A percentile compares a stretch with the other conserved stretches of the same genome.
Evolutionary conservation across 2,797 vertebrate species (phyloP).

Genomic region (Melanotaenia trifasciata): DNA sequence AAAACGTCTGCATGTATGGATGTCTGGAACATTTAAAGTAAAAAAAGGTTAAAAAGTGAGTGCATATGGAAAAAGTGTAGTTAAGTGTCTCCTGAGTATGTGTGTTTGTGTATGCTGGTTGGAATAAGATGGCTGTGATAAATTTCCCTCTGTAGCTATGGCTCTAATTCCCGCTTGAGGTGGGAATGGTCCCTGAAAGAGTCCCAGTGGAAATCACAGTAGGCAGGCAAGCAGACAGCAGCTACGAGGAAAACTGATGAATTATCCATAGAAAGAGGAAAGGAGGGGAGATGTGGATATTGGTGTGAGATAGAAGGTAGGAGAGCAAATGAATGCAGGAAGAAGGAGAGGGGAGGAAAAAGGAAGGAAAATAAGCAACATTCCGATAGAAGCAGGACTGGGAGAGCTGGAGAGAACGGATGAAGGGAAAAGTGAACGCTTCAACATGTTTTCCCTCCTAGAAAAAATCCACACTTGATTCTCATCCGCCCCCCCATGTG

Average conservation of each 20-base stretch:
- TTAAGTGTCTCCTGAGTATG: constrained; percentile 15
- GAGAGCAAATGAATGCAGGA: constrained; percentile 25
- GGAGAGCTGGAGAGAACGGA: constrained; percentile 5
- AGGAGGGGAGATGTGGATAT: neutral
- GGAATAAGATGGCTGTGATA: constrained; percentile 78
- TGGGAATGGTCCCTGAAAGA: constrained; percentile 77
- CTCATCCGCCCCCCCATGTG: constrained; percentile 14
- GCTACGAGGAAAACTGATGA: constrained; percentile 82
- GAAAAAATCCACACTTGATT: constrained; percentile 22
- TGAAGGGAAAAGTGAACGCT: constrained; percentile 22
- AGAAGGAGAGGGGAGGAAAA: constrained; percentile 1
- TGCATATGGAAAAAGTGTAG: constrained; percentile 6
- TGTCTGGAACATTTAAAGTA: constrained; percentile 11
- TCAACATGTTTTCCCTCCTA: constrained; percentile 37
- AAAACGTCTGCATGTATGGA: constrained; percentile 1
- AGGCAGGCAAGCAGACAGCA: constrained; percentile 75
- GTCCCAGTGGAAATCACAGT: constrained; percentile 84
- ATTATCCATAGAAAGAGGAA: constrained; percentile 77
- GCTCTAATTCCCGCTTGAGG: constrained; percentile 79
- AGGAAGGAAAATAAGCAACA: constrained; percentile 17
- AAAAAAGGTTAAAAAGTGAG: constrained; percentile 4
- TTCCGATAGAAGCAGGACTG: constrained; percentile 4
- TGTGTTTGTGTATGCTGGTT: constrained; percentile 40
- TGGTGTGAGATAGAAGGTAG: constrained; percentile 1
- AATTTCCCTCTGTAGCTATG: constrained; percentile 75